Evolutionary conservation across 2,888 invertebrate species (phyloP).

Genomic region (Mesorhabditis belari): DNA sequence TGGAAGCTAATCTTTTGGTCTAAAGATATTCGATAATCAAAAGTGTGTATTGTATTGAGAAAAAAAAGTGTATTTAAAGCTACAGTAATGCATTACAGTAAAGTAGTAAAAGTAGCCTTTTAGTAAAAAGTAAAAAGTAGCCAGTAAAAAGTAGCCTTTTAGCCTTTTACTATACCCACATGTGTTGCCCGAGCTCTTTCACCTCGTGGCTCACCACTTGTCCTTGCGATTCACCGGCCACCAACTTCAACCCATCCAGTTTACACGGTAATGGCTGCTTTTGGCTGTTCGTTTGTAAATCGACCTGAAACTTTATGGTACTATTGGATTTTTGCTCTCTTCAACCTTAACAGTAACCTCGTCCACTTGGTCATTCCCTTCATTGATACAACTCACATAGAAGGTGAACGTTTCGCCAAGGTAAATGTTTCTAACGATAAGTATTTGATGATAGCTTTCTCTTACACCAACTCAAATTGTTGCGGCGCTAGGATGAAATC

Average conservation of each 20-base stretch:
- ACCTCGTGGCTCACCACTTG: conserved; percentile 97
- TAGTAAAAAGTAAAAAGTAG: no score
- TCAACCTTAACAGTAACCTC: conserved; percentile 74
- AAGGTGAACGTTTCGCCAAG: conserved; percentile 96
- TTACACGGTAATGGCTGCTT: conserved; percentile 68
- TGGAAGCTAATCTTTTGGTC: no score
- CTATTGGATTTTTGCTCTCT: not conserved
- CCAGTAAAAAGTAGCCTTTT: no score
- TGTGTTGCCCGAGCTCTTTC: conserved; percentile 96
- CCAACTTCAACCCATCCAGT: conserved; percentile 58
- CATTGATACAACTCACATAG: conserved; percentile 92
- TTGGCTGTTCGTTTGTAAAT: conserved; percentile 84
- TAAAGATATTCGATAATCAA: no score
- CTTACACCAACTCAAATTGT: conserved; percentile 73
- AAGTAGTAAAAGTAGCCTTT: no score
- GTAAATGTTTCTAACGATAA: conserved; percentile 76
- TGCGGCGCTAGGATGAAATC: conserved; percentile 87
- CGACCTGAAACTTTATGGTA: conserved; percentile 63
- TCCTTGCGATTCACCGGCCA: conserved; percentile 78
- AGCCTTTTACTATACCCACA: no score
- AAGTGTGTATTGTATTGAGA: no score
- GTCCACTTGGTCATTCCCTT: conserved; percentile 74
- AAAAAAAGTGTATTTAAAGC: no score
- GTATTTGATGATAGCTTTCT: not conserved
- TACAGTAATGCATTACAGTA: no score